Conservation (phyloP, 2,113 vertebrate species). For the Axis porcinus region DNA sequence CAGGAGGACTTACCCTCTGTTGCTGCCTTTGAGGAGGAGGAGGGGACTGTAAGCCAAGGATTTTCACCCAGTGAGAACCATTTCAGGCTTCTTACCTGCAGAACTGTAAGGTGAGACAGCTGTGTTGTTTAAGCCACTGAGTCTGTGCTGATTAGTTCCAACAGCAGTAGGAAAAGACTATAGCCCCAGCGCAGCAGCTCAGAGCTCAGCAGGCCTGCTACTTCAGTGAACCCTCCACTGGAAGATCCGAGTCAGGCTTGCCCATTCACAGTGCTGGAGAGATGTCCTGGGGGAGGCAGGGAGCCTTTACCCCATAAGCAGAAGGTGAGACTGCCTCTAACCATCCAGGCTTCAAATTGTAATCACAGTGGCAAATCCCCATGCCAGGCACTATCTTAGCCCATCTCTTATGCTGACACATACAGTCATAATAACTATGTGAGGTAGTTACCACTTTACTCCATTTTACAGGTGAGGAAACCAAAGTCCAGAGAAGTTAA, state of each 20-base stretch:
- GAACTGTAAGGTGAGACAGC: not conserved
- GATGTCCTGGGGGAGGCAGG: not conserved
- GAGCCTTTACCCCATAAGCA: not conserved
- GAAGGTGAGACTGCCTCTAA: not conserved
- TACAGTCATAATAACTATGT: not conserved
- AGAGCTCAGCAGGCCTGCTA: not conserved
- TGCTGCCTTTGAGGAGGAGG: not conserved
- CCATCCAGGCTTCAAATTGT: not conserved
- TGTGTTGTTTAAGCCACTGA: not conserved
- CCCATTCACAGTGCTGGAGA: not conserved
- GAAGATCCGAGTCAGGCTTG: not conserved
- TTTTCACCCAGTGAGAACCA: not conserved
- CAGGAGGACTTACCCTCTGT: fast-evolving
- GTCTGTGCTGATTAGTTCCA: not conserved
- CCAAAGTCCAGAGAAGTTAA: not conserved
- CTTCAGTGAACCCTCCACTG: too few relatives aligned
- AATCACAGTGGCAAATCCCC: not conserved
- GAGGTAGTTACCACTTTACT: not conserved
- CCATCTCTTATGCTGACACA: not conserved
- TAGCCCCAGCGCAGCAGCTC: not conserved
- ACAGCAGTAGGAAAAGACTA: not conserved
- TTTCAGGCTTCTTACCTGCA: not conserved
- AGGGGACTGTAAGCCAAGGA: not conserved
- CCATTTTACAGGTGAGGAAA: not conserved
- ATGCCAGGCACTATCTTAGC: not conserved